These are phyloP conservation scores for Leptinotarsa defecta DNA, from an alignment of 1,140 invertebrate genomes.

Conservation along the genomic window DNA sequence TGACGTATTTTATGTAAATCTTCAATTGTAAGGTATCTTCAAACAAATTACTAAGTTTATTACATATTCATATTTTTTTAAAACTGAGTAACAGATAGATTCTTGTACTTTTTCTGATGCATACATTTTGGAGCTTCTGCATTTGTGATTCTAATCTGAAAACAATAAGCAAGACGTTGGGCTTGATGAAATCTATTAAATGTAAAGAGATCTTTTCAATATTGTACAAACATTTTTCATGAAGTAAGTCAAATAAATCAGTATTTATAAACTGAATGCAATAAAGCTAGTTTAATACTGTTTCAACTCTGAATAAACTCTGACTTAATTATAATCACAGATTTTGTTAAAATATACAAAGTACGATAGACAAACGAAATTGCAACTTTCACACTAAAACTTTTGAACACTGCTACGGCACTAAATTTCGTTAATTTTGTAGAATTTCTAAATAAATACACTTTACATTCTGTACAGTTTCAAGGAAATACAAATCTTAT, in stretches of 20 bases:
- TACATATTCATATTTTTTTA: too few relatives aligned
- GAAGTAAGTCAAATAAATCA: constrained; percentile 14
- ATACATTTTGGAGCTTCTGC: too few relatives aligned
- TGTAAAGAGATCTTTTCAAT: constrained; percentile 20
- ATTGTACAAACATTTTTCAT: constrained; percentile 16
- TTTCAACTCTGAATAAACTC: constrained; percentile 18
- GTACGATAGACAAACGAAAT: not conserved
- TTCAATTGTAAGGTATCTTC: too few relatives aligned
- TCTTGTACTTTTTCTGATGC: too few relatives aligned
- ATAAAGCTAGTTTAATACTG: constrained; percentile 20
- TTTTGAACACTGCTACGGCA: not conserved
- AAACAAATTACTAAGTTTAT: too few relatives aligned
- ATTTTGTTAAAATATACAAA: constrained; percentile 17
- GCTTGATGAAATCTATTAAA: constrained; percentile 4
- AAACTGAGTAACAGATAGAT: too few relatives aligned
- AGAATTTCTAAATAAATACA: constrained; percentile 3
- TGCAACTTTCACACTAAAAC: not conserved
- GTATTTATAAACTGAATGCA: not conserved
- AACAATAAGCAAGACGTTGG: too few relatives aligned
- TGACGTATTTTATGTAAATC: too few relatives aligned
- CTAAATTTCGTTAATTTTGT: not conserved
- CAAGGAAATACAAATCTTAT: not conserved
- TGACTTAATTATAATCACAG: constrained; percentile 26
- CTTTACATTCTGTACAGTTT: constrained; percentile 8
- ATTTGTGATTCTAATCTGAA: too few relatives aligned